phyloP scores from a whole-genome alignment of 2,888 invertebrate species.

The Rhogogaster chlorosoma region DNA sequence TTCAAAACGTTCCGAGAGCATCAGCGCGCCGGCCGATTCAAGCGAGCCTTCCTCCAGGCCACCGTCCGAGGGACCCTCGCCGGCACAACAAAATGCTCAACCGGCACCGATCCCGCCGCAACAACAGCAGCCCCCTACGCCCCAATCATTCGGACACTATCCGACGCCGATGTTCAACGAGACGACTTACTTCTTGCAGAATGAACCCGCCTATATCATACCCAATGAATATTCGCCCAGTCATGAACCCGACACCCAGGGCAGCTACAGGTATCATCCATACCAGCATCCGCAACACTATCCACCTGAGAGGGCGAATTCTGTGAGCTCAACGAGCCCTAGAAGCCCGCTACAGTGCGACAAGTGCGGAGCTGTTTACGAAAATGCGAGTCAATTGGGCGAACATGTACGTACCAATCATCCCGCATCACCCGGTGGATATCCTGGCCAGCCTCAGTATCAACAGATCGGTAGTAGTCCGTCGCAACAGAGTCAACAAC shows the following conservation, averaged over 20 bases:
- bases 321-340: slow-evolving; percentile 83
- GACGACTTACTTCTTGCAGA: slow-evolving; percentile 70
- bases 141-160: slow-evolving; percentile 64
- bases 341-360: slow-evolving; percentile 88
- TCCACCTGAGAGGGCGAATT: slow-evolving; percentile 71
- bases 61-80: slow-evolving; percentile 79
- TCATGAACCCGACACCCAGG: slow-evolving; percentile 80
- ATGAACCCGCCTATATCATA: slow-evolving; percentile 72
- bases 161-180: slow-evolving; percentile 69
- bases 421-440: slow-evolving; percentile 74
- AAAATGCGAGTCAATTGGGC: slow-evolving; percentile 86
- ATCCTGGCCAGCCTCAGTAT: slow-evolving; percentile 66
- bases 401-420: slow-evolving; percentile 89
- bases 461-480: slow-evolving; percentile 68
- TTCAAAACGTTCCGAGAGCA: slow-evolving; percentile 75
- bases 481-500: slow-evolving; percentile 73
- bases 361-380: slow-evolving; percentile 90
- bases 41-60: slow-evolving; percentile 82
- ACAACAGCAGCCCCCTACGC: slow-evolving; percentile 59
- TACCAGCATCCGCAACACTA: slow-evolving; percentile 80
- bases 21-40: slow-evolving; percentile 86
- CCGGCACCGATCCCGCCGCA: slow-evolving; percentile 59
- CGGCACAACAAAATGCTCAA: slow-evolving; percentile 76
- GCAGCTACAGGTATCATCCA: slow-evolving; percentile 73
- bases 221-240: slow-evolving; percentile 78